These are phyloP conservation scores for Monochamus alternatus DNA, from an alignment of 2,888 invertebrate genomes.

Conservation along the genomic window DNA sequence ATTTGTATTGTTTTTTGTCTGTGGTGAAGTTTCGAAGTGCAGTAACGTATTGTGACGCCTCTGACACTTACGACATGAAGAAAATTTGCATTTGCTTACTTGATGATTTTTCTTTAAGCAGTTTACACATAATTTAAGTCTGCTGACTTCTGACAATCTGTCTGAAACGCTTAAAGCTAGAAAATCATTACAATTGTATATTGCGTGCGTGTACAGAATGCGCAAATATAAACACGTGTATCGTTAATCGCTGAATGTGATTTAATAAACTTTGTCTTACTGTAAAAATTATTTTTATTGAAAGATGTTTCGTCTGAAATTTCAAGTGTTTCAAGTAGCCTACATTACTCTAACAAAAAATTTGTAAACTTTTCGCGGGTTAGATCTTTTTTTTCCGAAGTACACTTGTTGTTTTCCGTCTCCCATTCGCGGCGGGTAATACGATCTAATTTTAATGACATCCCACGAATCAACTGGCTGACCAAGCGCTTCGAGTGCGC, in stretches of 20 bases:
- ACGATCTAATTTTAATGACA: slow-evolving; percentile 19
- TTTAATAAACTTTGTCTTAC: background rate
- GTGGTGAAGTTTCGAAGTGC: too few species aligned
- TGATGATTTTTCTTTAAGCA: background rate
- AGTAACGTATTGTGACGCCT: background rate
- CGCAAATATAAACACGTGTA: background rate
- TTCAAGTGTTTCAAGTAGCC: too few species aligned
- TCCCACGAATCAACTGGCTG: too few species aligned
- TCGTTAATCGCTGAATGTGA: background rate
- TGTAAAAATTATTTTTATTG: background rate
- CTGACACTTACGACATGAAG: slow-evolving; percentile 4
- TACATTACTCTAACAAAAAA: background rate
- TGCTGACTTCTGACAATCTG: too few species aligned
- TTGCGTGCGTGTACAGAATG: background rate
- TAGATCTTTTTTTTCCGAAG: too few species aligned
- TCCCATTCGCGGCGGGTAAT: too few species aligned
- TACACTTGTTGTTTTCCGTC: too few species aligned
- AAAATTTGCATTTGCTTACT: background rate
- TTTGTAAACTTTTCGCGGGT: background rate
- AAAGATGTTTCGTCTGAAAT: too few species aligned
- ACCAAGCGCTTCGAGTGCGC: too few species aligned
- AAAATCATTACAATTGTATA: background rate
- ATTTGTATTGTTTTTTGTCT: too few species aligned
- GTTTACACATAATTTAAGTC: too few species aligned
- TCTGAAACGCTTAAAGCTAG: too few species aligned